Evolutionary conservation across 2,797 vertebrate genomes (phyloP), one percentile per base, ranked within the genome.

Genomic region (Coendou prehensilis): DNA sequence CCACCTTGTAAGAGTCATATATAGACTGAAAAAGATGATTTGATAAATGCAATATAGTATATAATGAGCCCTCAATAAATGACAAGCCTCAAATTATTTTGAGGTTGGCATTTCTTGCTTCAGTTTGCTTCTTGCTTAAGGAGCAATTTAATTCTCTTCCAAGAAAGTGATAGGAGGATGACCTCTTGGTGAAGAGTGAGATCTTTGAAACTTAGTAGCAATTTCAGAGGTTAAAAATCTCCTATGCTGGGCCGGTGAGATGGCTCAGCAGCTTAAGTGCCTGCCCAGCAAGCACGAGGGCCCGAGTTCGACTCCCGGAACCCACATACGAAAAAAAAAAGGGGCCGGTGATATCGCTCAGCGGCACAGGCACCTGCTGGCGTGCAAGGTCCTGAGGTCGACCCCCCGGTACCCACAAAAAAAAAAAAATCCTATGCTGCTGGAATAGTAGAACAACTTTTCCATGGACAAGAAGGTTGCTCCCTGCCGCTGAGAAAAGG

Each of bases 21-120:
- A 33, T 82, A 79, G 22, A 69, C 96, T 85, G 93, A 94, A 56
- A 22, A 83, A 45, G 28, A 82, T 84, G 9, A 79, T 87, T 80
- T 87, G 71, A 76, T 14, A 75, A 61, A 91, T 78, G 81, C 26
- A 50, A 0, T 20, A 5, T 14, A 52, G 9, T 41, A 54, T 20
- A 82, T 1, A 91, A 37, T 47, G 57, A 89, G 59, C 5, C 9
- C 6, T 57, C 20, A 80, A 69, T 9, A 88, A 87, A 85, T 18
- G 17, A 17, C 20, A 81, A 79, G 4, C 2, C 56, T 47, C 79
- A 41, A 41, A 61, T 67, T 45, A 76, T 69, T 76, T 88, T 86
- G n/a, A 20, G 26, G 56, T 56, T 30, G 26, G 28, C 37, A 41
- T 41, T 41, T 41, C 37, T 41, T 41, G 37, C 37, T 41, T 41